These are phyloP conservation scores for Brachionus plicatilis DNA, from an alignment of 1,140 invertebrate species.

Conservation along the genomic window DNA sequence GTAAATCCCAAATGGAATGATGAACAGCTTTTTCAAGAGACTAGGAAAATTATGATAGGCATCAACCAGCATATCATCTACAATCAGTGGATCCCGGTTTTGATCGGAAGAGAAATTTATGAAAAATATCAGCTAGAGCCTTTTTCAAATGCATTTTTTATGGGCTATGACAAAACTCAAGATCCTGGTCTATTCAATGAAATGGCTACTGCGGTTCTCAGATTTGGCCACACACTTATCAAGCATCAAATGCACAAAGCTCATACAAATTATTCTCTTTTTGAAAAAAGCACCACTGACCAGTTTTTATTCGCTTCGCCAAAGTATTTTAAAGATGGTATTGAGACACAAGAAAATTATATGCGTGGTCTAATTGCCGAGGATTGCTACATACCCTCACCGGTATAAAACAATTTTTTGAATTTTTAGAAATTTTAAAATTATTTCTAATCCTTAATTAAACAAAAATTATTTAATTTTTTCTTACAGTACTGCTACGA, in stretches of 20 bases:
- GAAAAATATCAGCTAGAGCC: constrained; percentile 61
- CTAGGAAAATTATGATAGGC: constrained; percentile 78
- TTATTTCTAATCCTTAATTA: too few species aligned
- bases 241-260: neutral
- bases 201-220: constrained; percentile 23
- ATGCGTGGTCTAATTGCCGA: neutral
- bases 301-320: neutral
- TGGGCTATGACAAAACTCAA: constrained; percentile 71
- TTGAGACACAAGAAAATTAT: constrained; percentile 23
- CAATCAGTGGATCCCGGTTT: constrained; percentile 86
- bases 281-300: neutral
- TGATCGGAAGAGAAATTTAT: constrained; percentile 63
- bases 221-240: constrained; percentile 58
- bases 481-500: too few species aligned
- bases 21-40: constrained; percentile 61
- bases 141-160: constrained; percentile 58
- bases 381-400: neutral
- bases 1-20: constrained; percentile 42
- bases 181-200: constrained; percentile 67
- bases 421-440: too few species aligned
- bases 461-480: too few species aligned
- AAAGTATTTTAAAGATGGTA: constrained; percentile 13
- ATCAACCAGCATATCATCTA: constrained; percentile 86
- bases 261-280: neutral
- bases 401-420: neutral